Evolutionary conservation across 2,888 invertebrate species (phyloP).

Genomic region (Platerodrilus igneus): DNA sequence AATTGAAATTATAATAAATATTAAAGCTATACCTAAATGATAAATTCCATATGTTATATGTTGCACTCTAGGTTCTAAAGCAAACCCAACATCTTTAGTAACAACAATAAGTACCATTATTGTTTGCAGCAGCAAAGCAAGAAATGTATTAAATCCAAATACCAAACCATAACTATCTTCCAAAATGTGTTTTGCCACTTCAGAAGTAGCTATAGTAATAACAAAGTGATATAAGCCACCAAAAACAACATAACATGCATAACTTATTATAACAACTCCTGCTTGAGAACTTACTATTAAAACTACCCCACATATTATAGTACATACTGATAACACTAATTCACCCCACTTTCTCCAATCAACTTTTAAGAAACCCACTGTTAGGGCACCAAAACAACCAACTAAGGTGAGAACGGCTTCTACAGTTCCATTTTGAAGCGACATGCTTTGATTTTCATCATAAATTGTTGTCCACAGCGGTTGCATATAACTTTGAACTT

Average conservation of each 20-base stretch:
- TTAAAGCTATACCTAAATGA: conserved; percentile 57
- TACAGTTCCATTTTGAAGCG: conserved; percentile 60
- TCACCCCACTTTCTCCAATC: conserved; percentile 49
- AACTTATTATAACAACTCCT: conserved; percentile 56
- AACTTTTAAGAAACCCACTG: conserved; percentile 51
- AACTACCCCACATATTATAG: conserved; percentile 54
- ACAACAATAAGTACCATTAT: conserved; percentile 67
- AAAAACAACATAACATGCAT: conserved; percentile 69
- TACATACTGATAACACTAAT: conserved; percentile 48
- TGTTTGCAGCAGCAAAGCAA: conserved; percentile 74
- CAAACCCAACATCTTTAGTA: conserved; percentile 45
- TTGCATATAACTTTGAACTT: conserved; percentile 75
- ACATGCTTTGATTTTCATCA: conserved; percentile 23
- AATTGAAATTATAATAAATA: conserved; percentile 52
- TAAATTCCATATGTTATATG: conserved; percentile 68
- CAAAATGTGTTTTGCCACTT: conserved; percentile 75
- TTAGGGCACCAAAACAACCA: conserved; percentile 58
- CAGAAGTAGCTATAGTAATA: conserved; percentile 78
- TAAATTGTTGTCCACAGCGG: conserved; percentile 67
- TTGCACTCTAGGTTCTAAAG: conserved; percentile 54
- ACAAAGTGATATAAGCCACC: conserved; percentile 75
- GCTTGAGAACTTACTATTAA: conserved; percentile 48
- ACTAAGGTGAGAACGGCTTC: conserved; percentile 71
- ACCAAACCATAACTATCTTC: conserved; percentile 86
- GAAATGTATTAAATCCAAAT: conserved; percentile 84